These are phyloP conservation scores for Lycocerus yunnanus DNA, from an alignment of 2,888 invertebrate genomes.

Conservation along the genomic window DNA sequence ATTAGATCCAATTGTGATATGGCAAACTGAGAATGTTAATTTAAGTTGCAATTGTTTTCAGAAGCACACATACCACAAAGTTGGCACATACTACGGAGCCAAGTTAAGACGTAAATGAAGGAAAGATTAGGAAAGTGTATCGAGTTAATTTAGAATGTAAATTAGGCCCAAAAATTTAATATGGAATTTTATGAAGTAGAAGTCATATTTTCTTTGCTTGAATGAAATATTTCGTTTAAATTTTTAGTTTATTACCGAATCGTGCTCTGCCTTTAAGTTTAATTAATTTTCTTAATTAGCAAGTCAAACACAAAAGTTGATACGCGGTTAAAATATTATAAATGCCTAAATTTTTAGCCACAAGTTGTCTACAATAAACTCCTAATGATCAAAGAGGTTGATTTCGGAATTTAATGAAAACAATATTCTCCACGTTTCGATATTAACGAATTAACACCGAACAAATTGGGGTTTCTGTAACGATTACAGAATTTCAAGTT, in stretches of 20 bases:
- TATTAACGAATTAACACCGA: neutral
- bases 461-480: neutral
- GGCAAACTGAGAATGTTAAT: neutral
- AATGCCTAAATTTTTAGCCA: conserved; percentile 9
- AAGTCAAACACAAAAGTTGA: conserved; percentile 10
- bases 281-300: conserved; percentile 23
- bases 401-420: neutral
- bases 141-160: neutral
- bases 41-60: neutral
- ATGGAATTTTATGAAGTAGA: neutral
- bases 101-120: neutral
- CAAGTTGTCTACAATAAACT: neutral
- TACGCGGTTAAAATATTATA: conserved; percentile 2
- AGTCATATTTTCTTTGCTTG: conserved; percentile 7
- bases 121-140: neutral
- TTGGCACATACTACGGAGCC: neutral
- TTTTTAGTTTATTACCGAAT: conserved; percentile 12
- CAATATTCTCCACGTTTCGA: neutral
- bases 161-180: neutral
- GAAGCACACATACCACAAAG: neutral
- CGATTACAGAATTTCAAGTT: neutral
- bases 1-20: neutral
- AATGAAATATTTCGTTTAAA: conserved; percentile 21
- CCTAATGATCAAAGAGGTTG: neutral
- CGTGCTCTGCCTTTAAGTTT: conserved; percentile 11